These are phyloP conservation scores for Linyphia triangularis DNA, from an alignment of 2,888 invertebrate genomes.

Conservation along the genomic window DNA sequence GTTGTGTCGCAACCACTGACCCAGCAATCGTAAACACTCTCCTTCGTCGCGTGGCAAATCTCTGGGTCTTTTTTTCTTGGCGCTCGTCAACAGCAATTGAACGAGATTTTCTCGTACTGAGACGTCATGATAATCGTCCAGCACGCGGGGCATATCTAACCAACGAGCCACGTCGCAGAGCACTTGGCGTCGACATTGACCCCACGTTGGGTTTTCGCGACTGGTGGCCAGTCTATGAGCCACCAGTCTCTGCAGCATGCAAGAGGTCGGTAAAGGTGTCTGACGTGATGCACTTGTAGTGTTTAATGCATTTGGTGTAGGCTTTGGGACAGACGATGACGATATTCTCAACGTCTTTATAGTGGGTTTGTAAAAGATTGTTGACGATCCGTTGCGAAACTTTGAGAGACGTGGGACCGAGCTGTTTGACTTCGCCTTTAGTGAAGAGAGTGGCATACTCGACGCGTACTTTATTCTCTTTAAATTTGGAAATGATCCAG, in stretches of 20 bases:
- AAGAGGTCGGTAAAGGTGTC: background rate
- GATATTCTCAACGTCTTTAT: background rate
- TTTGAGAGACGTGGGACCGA: background rate
- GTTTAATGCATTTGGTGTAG: background rate
- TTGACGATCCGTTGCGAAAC: background rate
- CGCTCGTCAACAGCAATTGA: background rate
- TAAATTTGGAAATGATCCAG: conserved; percentile 30
- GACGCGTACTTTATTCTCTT: background rate
- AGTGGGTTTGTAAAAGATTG: background rate
- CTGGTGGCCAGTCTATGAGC: background rate
- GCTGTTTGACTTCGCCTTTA: background rate
- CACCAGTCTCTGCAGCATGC: background rate
- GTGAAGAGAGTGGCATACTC: background rate
- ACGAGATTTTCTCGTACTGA: background rate
- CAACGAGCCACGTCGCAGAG: background rate
- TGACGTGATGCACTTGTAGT: background rate
- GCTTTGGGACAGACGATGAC: background rate
- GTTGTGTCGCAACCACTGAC: conserved; percentile 10
- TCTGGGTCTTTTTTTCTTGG: background rate
- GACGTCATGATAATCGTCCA: background rate
- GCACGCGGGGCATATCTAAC: background rate
- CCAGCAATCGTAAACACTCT: background rate
- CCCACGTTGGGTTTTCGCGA: background rate
- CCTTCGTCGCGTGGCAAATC: background rate
- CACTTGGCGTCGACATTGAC: background rate